These are phyloP conservation scores for Rhinella marina DNA, from an alignment of 2,797 vertebrate species.

Conservation along the genomic window DNA sequence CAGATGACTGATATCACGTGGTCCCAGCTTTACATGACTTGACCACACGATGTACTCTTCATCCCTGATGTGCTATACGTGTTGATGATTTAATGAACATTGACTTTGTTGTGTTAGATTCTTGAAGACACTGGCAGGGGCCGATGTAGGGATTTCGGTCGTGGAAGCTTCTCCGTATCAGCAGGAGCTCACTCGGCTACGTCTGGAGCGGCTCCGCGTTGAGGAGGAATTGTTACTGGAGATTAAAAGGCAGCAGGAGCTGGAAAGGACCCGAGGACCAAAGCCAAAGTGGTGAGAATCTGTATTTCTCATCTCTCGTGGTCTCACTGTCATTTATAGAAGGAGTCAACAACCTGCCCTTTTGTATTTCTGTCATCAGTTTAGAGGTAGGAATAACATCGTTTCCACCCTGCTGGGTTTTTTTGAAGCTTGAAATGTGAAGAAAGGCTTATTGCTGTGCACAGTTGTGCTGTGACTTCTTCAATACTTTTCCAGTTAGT, in stretches of 20 bases:
- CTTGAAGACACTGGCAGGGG: slow-evolving; percentile 47
- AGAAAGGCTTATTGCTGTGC: no score
- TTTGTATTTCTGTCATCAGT: no score
- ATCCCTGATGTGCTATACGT: background rate
- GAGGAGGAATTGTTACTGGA: slow-evolving; percentile 60
- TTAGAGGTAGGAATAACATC: no score
- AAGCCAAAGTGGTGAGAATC: slow-evolving; percentile 54
- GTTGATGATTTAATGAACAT: background rate
- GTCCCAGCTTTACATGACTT: background rate
- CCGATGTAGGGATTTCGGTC: slow-evolving; percentile 16
- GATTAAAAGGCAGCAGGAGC: slow-evolving; percentile 60
- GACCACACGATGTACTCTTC: background rate
- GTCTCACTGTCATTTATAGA: no score
- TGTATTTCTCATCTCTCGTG: background rate
- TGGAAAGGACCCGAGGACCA: slow-evolving; percentile 58
- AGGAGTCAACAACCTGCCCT: no score
- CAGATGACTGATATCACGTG: background rate
- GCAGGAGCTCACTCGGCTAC: slow-evolving; percentile 50
- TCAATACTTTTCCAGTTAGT: no score
- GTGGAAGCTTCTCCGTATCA: slow-evolving; percentile 54
- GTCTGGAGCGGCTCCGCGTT: slow-evolving; percentile 45
- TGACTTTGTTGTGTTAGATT: slow-evolving; percentile 48
- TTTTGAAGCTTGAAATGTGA: no score
- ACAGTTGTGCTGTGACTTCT: no score
- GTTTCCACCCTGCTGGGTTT: no score